phyloP scores from a whole-genome alignment of 2,888 invertebrate species.

The Monoplex corrugatus region DNA sequence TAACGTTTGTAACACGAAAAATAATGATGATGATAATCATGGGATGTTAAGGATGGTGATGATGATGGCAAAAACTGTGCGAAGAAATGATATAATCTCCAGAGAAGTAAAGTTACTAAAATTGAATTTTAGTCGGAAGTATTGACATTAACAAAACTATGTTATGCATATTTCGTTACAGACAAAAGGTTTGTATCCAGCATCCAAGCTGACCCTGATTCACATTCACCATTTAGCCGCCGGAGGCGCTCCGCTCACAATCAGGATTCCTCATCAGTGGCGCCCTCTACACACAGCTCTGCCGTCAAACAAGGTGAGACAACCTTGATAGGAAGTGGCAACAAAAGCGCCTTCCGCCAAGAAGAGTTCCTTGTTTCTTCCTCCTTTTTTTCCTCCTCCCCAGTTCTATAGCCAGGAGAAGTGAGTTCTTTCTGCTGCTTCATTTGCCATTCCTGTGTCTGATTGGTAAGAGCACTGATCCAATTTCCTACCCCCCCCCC shows the following conservation, averaged over 20 bases:
- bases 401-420: not conserved
- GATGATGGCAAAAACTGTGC: no score
- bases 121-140: no score
- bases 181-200: not conserved
- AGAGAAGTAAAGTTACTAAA: no score
- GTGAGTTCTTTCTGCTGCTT: slow-evolving; percentile 19
- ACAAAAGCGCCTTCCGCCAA: not conserved
- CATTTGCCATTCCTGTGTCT: not conserved
- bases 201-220: not conserved
- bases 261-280: not conserved
- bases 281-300: not conserved
- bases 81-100: no score
- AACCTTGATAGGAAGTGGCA: not conserved
- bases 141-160: no score
- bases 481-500: no score
- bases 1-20: no score
- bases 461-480: slow-evolving; percentile 9
- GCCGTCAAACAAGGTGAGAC: not conserved
- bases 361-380: not conserved
- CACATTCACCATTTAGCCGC: not conserved
- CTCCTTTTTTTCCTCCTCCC: not conserved
- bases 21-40: no score
- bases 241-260: not conserved
- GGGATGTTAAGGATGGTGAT: no score
- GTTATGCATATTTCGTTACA: not conserved